phyloP scores from a whole-genome alignment of 2,888 invertebrate genomes.

The Apamea epomidion region DNA sequence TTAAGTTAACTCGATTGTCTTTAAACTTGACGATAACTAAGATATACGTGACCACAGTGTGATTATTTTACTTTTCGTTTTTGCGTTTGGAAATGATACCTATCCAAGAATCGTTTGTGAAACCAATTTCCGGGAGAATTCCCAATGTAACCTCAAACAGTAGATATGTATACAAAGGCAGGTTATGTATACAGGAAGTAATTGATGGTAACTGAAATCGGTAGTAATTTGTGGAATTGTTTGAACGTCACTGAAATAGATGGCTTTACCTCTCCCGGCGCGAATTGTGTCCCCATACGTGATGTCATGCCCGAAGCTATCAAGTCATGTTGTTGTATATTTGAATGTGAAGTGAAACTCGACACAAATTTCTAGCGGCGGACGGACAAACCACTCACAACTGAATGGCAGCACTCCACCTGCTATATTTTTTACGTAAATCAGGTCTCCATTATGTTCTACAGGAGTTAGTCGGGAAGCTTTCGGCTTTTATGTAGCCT shows the following conservation, averaged over 20 bases:
- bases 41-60: constrained; percentile 47
- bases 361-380: constrained; percentile 50
- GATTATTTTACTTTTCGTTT: constrained; percentile 57
- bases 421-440: constrained; percentile 62
- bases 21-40: constrained; percentile 61
- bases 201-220: constrained; percentile 45
- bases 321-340: constrained; percentile 41
- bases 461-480: constrained; percentile 32
- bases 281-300: constrained; percentile 37
- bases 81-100: constrained; percentile 48
- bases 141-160: constrained; percentile 21
- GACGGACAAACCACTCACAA: constrained; percentile 55
- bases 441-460: constrained; percentile 54
- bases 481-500: constrained; percentile 47
- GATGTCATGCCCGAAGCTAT: constrained; percentile 31
- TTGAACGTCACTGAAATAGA: constrained; percentile 33
- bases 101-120: constrained; percentile 46
- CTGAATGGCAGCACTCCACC: constrained; percentile 62
- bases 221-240: constrained; percentile 44
- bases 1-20: constrained; percentile 62
- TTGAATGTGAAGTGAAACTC: constrained; percentile 58
- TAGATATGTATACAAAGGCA: background rate
- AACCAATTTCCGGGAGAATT: constrained; percentile 7
- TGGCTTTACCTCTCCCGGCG: constrained; percentile 9
- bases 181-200: constrained; percentile 20